These are phyloP conservation scores for Andrena bucephala DNA, from an alignment of 2,888 invertebrate genomes.

Conservation along the genomic window DNA sequence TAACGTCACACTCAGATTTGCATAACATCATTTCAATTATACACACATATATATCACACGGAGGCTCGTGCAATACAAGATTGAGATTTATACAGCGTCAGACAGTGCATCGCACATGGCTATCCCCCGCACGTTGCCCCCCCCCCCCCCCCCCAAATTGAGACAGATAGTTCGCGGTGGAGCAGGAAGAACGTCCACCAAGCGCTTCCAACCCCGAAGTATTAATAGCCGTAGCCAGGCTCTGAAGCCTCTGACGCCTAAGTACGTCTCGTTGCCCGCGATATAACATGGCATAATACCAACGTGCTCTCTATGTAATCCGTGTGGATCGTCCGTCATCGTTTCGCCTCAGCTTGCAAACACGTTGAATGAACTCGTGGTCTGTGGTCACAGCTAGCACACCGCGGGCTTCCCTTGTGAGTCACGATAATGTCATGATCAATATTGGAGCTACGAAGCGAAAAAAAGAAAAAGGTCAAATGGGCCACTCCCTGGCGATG, in stretches of 20 bases:
- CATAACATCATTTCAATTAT: no score
- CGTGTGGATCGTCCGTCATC: conserved; percentile 6
- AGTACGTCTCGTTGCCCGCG: not conserved
- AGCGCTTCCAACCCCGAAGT: not conserved
- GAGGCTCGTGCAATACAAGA: no score
- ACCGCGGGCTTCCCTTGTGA: conserved; percentile 13
- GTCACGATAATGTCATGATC: conserved; percentile 31
- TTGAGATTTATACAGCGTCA: no score
- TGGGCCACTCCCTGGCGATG: conserved; percentile 12
- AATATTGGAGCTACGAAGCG: conserved; percentile 21
- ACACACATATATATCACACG: no score
- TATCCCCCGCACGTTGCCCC: not conserved
- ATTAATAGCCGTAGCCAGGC: not conserved
- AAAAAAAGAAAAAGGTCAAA: not conserved
- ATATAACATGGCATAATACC: not conserved
- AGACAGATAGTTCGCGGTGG: not conserved
- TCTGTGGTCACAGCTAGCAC: not conserved
- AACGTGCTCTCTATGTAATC: conserved; percentile 8
- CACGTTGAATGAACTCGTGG: conserved; percentile 25
- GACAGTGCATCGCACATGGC: not conserved
- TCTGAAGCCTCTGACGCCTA: conserved; percentile 6
- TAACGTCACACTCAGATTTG: no score
- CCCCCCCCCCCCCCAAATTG: no score
- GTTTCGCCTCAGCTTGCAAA: conserved; percentile 18
- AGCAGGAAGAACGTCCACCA: not conserved